Evolutionary conservation across 2,797 vertebrate genomes (phyloP), one percentile per base, ranked within the genome.

Genomic region (Sarcoramphus papa): DNA sequence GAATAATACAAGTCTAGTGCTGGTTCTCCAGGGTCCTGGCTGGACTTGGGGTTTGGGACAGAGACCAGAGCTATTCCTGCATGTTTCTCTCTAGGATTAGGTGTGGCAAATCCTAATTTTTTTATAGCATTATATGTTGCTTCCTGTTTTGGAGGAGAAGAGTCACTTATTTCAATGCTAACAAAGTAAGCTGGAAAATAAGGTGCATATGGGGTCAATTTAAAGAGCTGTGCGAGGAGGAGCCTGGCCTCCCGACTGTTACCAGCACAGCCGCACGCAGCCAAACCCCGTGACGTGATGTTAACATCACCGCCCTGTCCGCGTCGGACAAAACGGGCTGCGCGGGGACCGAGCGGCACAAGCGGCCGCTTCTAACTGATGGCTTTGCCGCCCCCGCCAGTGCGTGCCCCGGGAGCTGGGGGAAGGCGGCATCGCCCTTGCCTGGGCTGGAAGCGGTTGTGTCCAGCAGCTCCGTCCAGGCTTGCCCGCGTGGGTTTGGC

Each of bases 181-280:
- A 92, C 72, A 57, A 85, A 96, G 84, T 72, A 77, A 76, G 45
- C 56, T 80, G 81, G 64, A 82, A 92, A 93, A 92, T 63, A 70
- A 95, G 87, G 89, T 92, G 80, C 88, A 95, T 72, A 69, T 56
- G 75, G 75, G 81, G 89, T 80, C 80, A 64, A 68, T 93, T 92
- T 57, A 35, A 83, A 82, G 59, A 68, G 60, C 86, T 88, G 51
- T 37, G 60, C 8, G 64, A 85, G 62, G 80, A 86, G 88, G 28
- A 95, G 64, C 77, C 41, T 45, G 72, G 76, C 48, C 35, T 51
- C 68, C 28, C 0, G 3, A 81, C 87, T 84, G 69, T 59, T 88
- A 78, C 59, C 86, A 93, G 62, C 59, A 63, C 57, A 91, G 89
- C 60, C 2, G 0, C 78, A 35, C 0, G 1, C 65, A 90, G 85